Evolutionary conservation across 1,140 invertebrate genomes (phyloP).

Genomic region (Drosophila nebulosa): DNA sequence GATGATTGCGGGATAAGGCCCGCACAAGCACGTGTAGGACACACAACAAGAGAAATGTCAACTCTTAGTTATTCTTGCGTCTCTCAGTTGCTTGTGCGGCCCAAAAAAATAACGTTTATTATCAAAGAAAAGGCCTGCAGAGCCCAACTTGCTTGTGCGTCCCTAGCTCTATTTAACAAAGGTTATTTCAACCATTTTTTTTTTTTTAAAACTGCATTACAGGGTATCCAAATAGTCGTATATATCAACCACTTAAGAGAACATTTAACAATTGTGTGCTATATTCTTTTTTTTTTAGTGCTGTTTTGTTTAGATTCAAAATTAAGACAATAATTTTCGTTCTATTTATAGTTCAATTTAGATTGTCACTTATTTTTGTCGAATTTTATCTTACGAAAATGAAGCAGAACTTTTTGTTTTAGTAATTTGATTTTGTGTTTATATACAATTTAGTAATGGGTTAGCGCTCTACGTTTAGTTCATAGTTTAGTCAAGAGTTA

Average conservation of each 20-base stretch:
- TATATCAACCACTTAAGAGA: neutral
- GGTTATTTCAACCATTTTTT: too few relatives aligned
- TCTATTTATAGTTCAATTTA: constrained; percentile 27
- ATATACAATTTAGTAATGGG: neutral
- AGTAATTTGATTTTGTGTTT: neutral
- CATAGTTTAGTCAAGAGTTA: neutral
- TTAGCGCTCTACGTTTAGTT: neutral
- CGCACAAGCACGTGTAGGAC: too few relatives aligned
- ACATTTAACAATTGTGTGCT: neutral
- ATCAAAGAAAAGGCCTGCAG: too few relatives aligned
- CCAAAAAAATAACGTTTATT: too few relatives aligned
- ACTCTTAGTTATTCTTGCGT: too few relatives aligned
- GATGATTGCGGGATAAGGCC: too few relatives aligned
- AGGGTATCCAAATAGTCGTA: neutral
- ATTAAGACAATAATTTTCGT: neutral
- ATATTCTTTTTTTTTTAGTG: neutral
- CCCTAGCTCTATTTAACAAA: too few relatives aligned
- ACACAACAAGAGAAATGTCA: too few relatives aligned
- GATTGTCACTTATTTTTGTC: constrained; percentile 33
- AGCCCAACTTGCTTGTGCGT: too few relatives aligned
- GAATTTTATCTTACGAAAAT: neutral
- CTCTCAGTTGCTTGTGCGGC: too few relatives aligned
- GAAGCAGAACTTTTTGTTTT: constrained; percentile 45
- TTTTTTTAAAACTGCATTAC: too few relatives aligned
- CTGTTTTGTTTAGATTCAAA: neutral